Conservation (phyloP, 2,888 invertebrate species). For the Agelastica alni region DNA sequence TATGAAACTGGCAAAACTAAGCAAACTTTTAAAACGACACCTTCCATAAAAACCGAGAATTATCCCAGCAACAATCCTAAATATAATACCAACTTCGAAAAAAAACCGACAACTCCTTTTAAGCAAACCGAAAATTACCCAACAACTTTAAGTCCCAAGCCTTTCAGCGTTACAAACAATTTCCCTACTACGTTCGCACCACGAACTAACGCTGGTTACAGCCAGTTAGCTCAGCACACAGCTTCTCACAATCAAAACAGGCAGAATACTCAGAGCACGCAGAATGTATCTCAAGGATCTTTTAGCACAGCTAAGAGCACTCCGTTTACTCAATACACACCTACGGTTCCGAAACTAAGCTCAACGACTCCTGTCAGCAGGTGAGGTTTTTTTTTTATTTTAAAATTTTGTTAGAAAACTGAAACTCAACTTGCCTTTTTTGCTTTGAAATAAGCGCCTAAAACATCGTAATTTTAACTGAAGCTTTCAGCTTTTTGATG, state of each 20-base stretch:
- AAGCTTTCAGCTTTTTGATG: no score
- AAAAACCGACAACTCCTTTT: conserved; percentile 43
- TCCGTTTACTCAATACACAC: conserved; percentile 55
- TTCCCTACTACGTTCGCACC: conserved; percentile 52
- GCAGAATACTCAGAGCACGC: conserved; percentile 27
- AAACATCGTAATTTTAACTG: no score
- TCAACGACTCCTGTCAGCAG: conserved; percentile 44
- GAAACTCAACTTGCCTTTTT: no score
- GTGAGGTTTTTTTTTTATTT: conserved; percentile 19
- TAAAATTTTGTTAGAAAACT: conserved; percentile 2
- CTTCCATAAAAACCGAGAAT: conserved; percentile 38
- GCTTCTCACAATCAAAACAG: conserved; percentile 37
- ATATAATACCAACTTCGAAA: conserved; percentile 42
- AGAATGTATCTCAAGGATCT: conserved; percentile 29
- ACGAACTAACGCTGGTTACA: conserved; percentile 48
- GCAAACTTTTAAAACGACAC: conserved; percentile 36
- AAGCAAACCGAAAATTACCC: conserved; percentile 46
- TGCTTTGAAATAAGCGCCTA: no score
- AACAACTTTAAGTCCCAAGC: conserved; percentile 51
- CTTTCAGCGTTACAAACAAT: conserved; percentile 38
- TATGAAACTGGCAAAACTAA: conserved; percentile 39
- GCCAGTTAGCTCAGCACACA: conserved; percentile 45
- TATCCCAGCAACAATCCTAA: conserved; percentile 42
- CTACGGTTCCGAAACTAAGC: conserved; percentile 54
- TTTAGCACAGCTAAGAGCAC: conserved; percentile 47